Evolutionary conservation across 2,113 vertebrate species (phyloP), one percentile per base, ranked within the genome.

Genomic region (Channa argus): DNA sequence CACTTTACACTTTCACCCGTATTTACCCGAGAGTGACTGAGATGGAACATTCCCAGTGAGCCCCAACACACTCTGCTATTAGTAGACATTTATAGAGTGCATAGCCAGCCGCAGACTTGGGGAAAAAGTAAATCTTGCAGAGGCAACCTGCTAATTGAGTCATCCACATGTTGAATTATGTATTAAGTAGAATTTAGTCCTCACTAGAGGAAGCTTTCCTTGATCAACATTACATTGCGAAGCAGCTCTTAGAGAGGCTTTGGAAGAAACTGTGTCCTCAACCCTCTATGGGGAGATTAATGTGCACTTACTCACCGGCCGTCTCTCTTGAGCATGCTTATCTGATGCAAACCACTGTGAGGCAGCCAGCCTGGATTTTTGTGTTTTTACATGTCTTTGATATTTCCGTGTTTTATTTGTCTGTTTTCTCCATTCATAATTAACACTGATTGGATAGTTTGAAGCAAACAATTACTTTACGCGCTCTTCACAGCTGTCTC

Each of bases 121-220:
- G 24, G 1, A 49, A 86, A 83, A 89, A 90, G 66, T 83, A 73
- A 77, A 88, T 87, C 54, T 72, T 43, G 64, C 77, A 39, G 45
- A 77, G 70, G 78, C 60, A 46, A 82, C 47, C 53, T 63, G 77
- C 87, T 92, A 92, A 93, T 93, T 90, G 89, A 93, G 84, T 84
- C 71, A 68, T 85, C 81, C 65, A 74, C 74, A 70, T 83, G 53
- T 55, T 93, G 75, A 93, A 92, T 94, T 87, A 94, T 91, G 73
- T 65, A 92, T 92, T 67, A 74, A 75, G 74, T 87, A 62, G 80
- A 91, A 81, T 85, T 56, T 76, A 77, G 77, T 67, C 55, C 74
- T 86, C 78, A 67, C 71, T 54, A 63, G 74, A 83, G 87, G 44
- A 83, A 74, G 54, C 70, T 71, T 77, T 56, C 60, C 62, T 68